phyloP scores from a whole-genome alignment of 2,797 vertebrate genomes.

The Enteromius thamalakanensis region DNA sequence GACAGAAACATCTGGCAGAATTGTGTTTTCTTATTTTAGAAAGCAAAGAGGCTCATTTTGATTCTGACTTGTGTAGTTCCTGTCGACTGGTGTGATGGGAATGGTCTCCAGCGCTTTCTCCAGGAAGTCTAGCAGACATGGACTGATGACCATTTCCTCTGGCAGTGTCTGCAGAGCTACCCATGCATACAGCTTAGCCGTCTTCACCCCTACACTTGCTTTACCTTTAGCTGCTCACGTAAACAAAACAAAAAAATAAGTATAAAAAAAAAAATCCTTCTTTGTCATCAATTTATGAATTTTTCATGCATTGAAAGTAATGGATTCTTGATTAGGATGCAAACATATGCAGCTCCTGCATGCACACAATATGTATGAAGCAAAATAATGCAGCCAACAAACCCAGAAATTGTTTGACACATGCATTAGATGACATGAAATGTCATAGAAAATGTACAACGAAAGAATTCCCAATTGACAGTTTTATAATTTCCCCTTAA shows the following conservation, averaged over 20 bases:
- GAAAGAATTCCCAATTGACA: neutral
- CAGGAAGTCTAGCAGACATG: slow-evolving; percentile 94
- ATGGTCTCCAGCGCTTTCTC: slow-evolving; percentile 98
- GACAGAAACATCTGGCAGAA: slow-evolving; percentile 12
- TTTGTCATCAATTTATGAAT: neutral
- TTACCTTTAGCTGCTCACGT: slow-evolving; percentile 91
- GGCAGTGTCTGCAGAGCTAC: slow-evolving; percentile 97
- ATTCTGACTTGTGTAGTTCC: slow-evolving; percentile 84
- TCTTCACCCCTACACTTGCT: slow-evolving; percentile 90
- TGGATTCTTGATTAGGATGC: neutral
- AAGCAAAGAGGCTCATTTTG: neutral
- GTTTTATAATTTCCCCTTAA: too few relatives aligned
- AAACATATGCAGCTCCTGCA: neutral
- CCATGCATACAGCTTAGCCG: slow-evolving; percentile 96
- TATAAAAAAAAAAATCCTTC: neutral
- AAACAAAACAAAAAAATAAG: too few relatives aligned
- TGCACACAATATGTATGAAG: slow-evolving; percentile 21
- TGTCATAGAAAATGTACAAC: neutral
- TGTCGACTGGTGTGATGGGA: slow-evolving; percentile 95
- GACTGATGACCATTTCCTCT: slow-evolving; percentile 99
- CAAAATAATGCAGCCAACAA: neutral
- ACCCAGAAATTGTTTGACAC: neutral
- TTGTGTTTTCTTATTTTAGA: neutral
- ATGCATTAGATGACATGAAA: neutral
- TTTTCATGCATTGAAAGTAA: neutral